Conservation (phyloP, 2,888 invertebrate species). For the Platypus cylindrus region DNA sequence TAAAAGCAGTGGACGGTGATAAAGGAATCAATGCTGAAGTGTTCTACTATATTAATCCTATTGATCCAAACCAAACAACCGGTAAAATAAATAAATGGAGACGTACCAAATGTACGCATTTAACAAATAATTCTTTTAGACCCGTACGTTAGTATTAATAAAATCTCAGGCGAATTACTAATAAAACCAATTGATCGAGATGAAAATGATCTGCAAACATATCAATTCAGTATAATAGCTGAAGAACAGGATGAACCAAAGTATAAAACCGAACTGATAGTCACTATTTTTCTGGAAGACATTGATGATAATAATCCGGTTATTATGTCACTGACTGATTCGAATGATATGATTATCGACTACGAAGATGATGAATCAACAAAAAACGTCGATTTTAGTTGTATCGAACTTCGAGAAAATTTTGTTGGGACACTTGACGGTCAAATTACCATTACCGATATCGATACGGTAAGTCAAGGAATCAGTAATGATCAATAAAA, state of each 20-base stretch:
- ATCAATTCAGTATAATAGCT: slow-evolving; percentile 27
- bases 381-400: slow-evolving; percentile 18
- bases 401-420: slow-evolving; percentile 42
- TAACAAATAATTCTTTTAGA: slow-evolving; percentile 12
- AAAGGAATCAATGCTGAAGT: slow-evolving; percentile 39
- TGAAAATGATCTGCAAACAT: slow-evolving; percentile 18
- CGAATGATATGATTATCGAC: slow-evolving; percentile 2
- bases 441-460: slow-evolving; percentile 37
- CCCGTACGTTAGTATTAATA: slow-evolving; percentile 20
- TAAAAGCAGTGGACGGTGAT: slow-evolving; percentile 50
- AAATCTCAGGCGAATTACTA: slow-evolving; percentile 18
- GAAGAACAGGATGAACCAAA: slow-evolving; percentile 25
- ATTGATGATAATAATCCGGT: slow-evolving; percentile 55
- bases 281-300: slow-evolving; percentile 37
- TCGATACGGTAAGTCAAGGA: slow-evolving; percentile 28
- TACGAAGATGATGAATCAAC: slow-evolving; percentile 1
- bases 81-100: no score
- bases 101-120: no score
- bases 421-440: slow-evolving; percentile 38
- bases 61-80: not conserved
- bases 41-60: not conserved
- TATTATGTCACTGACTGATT: slow-evolving; percentile 6
- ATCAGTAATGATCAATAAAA: not conserved
- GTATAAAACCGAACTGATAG: slow-evolving; percentile 11
- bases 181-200: slow-evolving; percentile 33